Evolutionary conservation across 2,797 vertebrate species (phyloP).

Genomic region (Fundulus diaphanus): DNA sequence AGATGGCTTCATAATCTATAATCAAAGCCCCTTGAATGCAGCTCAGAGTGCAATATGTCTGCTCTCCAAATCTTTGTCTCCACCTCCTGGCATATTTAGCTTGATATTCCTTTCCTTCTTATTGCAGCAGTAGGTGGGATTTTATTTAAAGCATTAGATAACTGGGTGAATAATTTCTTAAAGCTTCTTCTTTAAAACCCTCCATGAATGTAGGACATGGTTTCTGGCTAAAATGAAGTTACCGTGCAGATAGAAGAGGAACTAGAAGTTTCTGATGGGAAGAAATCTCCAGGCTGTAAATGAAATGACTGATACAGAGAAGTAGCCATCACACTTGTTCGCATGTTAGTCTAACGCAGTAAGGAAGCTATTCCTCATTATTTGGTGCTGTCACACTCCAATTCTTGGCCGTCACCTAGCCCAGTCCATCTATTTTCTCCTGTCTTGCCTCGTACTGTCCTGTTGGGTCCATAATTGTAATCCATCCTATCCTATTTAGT

Average conservation of each 20-base stretch:
- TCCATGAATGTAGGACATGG: neutral
- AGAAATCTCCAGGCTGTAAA: neutral
- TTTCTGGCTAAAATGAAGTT: constrained; percentile 43
- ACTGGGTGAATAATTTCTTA: constrained; percentile 12
- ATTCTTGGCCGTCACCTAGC: neutral
- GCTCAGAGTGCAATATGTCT: constrained; percentile 63
- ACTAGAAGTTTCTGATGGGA: constrained; percentile 12
- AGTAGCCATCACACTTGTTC: neutral
- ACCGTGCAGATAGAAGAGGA: constrained; percentile 18
- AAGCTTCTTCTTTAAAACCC: constrained; percentile 28
- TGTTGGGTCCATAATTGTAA: neutral
- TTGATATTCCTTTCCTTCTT: constrained; percentile 1
- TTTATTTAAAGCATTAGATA: constrained; percentile 25
- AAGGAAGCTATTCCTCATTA: neutral
- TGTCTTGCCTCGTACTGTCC: neutral
- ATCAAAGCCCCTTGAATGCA: constrained; percentile 64
- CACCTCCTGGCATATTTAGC: neutral
- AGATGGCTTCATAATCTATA: constrained; percentile 72
- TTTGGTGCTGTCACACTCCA: constrained; percentile 1
- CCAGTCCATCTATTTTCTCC: constrained; percentile 2
- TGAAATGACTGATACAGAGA: constrained; percentile 5
- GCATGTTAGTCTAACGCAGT: neutral
- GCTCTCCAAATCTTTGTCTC: constrained; percentile 15
- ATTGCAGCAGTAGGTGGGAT: constrained; percentile 20
- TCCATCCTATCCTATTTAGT: neutral